Base-by-base conservation (phyloP, 2,797 vertebrate genomes). In the Cossypha heuglini region DNA sequence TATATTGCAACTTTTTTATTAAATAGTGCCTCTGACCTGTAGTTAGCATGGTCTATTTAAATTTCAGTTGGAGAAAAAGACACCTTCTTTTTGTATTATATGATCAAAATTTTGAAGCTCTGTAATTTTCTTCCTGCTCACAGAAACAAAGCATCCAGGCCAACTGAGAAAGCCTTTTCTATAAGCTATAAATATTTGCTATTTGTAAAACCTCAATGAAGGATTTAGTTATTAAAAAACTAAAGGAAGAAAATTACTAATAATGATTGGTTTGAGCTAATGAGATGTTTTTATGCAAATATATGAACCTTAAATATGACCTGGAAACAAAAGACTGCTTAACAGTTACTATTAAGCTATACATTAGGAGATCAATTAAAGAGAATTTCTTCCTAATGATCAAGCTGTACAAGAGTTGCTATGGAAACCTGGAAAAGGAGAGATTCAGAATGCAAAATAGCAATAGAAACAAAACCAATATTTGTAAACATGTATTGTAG, bases 281-380 rank as follows among this genome's bases (percentile, higher is more conserved):
- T 98, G 98, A 98, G 97, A 98, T 98, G 98, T 98, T 99, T 99
- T 99, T 99, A 99, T 99, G 99, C 99, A 99, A 99, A 99, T 99
- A 95, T 72, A 76, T 97, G 97, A 98, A 98, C 98, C 98, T 95
- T 98, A 98, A 99, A 99, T 99, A 98, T 98, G 99, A 99, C 99
- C 99, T 99, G 98, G 98, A 99, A 99, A 99, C 99, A 99, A 99
- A 99, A 99, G 98, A 98, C 98, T 98, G 98, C 98, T 98, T 98
- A 98, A 98, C 98, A 98, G 98, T 98, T 98, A 98, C 98, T 98
- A 98, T 98, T 98, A 98, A 98, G 98, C 98, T 98, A 98, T 99
- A 98, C 99, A 99, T 99, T 99, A 99, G 99, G 98, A 98, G 98
- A 99, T 99, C 99, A 99, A 99, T 99, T 99, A 99, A 99, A 98